Evolutionary conservation across 37 sponge, comb jelly and placozoan genomes (phyloP).

Genomic region (Beroe ovata): DNA sequence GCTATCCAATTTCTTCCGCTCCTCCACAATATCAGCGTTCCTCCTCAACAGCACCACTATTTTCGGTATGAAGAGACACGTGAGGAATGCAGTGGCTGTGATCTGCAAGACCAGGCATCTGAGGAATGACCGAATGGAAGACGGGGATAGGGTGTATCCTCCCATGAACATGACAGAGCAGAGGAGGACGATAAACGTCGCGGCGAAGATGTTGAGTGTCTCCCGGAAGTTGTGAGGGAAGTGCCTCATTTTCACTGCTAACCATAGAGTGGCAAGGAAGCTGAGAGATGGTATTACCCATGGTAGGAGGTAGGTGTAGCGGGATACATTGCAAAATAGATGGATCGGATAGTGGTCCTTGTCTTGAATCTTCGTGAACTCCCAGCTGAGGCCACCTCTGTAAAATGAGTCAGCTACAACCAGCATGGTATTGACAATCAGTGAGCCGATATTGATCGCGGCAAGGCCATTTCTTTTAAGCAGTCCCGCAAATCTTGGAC

Average conservation of each 20-base stretch:
- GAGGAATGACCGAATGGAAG: background rate
- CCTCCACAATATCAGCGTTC: no score
- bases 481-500: background rate
- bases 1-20: no score
- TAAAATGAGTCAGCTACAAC: background rate
- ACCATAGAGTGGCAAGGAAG: background rate
- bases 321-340: background rate
- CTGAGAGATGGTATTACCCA: background rate
- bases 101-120: background rate
- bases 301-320: background rate
- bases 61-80: constrained; percentile 4
- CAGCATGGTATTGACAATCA: background rate
- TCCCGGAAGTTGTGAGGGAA: constrained; percentile 62
- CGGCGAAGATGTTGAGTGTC: constrained; percentile 54
- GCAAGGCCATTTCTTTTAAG: background rate
- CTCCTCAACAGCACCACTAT: background rate
- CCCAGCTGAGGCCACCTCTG: background rate
- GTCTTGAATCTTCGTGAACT: background rate
- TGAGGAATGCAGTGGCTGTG: background rate
- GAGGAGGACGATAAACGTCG: constrained; percentile 28
- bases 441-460: background rate
- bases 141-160: constrained; percentile 20
- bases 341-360: background rate
- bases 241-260: constrained; percentile 16
- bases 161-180: constrained; percentile 34